Evolutionary conservation across 1,140 invertebrate species (phyloP).

Genomic region (Neodiprion pinetum): DNA sequence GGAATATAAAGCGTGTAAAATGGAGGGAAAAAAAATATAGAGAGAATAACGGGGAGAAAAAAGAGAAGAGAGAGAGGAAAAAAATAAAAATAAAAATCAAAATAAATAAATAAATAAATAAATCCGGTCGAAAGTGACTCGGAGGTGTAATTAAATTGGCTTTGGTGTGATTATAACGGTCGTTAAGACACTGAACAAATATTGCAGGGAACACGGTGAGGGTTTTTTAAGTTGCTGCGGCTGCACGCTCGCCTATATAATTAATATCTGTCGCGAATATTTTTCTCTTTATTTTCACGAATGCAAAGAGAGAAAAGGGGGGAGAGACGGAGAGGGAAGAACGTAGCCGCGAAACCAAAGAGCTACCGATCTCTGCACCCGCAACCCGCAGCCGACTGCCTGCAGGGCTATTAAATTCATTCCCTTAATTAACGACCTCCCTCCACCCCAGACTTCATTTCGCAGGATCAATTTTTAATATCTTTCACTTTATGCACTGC

Average conservation of each 20-base stretch:
- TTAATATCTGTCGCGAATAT: constrained; percentile 5
- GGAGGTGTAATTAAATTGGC: background rate
- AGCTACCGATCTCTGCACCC: background rate
- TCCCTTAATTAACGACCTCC: background rate
- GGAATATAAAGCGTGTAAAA: no score
- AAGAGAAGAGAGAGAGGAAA: no score
- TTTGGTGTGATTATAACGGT: constrained; percentile 1
- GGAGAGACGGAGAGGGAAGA: background rate
- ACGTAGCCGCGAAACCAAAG: no score
- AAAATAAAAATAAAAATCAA: no score
- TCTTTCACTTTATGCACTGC: background rate
- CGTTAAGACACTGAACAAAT: constrained; percentile 2
- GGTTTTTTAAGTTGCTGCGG: background rate
- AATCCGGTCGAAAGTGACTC: no score
- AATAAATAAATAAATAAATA: no score
- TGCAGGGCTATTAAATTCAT: background rate
- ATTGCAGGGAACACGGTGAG: background rate
- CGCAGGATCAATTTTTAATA: constrained; percentile 5
- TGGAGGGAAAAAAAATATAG: no score
- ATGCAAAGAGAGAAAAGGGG: background rate
- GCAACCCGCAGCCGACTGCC: background rate
- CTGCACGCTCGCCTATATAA: background rate
- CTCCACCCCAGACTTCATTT: background rate
- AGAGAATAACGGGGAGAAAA: no score
- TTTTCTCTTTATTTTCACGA: background rate